Evolutionary conservation across 2,888 invertebrate species (phyloP).

Genomic region (Tillus elongatus): DNA sequence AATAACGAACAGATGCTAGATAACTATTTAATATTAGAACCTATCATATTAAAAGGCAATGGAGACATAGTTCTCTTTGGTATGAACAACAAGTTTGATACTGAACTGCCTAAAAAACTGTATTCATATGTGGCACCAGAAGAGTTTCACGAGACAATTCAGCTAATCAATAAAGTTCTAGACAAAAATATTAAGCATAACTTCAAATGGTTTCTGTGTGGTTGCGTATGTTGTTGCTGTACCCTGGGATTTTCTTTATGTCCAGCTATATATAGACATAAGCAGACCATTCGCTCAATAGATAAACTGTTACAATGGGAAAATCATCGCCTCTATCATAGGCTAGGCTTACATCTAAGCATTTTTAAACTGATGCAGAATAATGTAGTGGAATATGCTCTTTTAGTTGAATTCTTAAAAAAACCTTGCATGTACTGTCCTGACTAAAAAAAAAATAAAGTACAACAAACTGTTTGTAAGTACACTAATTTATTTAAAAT

Average conservation of each 20-base stretch:
- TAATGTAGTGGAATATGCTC: conserved; percentile 26
- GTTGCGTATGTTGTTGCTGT: conserved; percentile 27
- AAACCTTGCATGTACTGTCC: conserved; percentile 18
- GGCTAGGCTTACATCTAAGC: conserved; percentile 28
- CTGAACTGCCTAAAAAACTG: conserved; percentile 25
- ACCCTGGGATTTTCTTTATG: conserved; percentile 27
- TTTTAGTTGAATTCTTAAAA: conserved; percentile 26
- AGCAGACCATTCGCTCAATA: conserved; percentile 22
- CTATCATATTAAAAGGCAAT: conserved; percentile 24
- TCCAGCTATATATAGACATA: conserved; percentile 25
- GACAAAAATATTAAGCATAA: conserved; percentile 20
- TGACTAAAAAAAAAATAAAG: conserved; percentile 14
- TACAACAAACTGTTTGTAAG: no score
- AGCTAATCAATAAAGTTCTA: conserved; percentile 24
- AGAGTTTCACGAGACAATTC: conserved; percentile 28
- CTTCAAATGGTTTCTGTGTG: conserved; percentile 23
- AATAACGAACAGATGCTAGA: no score
- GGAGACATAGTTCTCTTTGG: conserved; percentile 29
- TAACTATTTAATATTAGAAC: conserved; percentile 17
- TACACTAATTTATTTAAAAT: no score
- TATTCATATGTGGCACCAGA: conserved; percentile 27
- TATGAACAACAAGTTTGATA: conserved; percentile 26
- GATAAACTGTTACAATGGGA: conserved; percentile 23
- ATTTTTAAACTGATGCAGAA: conserved; percentile 23
- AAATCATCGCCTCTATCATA: conserved; percentile 27